Conservation (phyloP, 1,140 invertebrate genomes). For the Sipha flava region DNA sequence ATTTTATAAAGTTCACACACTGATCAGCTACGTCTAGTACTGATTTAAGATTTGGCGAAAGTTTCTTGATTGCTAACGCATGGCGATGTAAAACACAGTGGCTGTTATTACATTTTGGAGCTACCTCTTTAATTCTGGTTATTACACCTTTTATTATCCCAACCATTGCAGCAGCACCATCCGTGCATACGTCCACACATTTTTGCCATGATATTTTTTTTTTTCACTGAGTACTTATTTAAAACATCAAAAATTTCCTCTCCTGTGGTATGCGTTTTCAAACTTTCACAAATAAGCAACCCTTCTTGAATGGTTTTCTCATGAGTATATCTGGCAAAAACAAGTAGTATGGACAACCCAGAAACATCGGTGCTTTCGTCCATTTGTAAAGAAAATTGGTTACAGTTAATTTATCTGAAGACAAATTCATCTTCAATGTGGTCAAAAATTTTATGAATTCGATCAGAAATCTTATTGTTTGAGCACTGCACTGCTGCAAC, state of each 20-base stretch:
- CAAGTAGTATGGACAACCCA: not conserved
- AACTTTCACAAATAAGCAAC: not conserved
- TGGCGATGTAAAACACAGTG: constrained; percentile 17
- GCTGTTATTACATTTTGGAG: not conserved
- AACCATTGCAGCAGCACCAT: constrained; percentile 22
- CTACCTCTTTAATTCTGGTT: not conserved
- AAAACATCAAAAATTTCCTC: not conserved
- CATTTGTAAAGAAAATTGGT: not conserved
- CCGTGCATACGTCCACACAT: constrained; percentile 5
- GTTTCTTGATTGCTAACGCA: constrained; percentile 11
- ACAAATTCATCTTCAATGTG: not conserved
- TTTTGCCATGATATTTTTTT: constrained; percentile 4
- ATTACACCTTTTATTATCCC: not conserved
- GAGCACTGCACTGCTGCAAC: not conserved
- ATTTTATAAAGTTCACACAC: constrained; percentile 11
- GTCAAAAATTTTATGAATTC: not conserved
- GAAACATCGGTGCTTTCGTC: not conserved
- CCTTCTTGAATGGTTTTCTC: constrained; percentile 17
- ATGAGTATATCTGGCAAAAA: not conserved
- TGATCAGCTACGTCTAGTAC: not conserved
- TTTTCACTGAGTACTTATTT: not conserved
- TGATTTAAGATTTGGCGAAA: not conserved
- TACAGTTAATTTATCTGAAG: not conserved
- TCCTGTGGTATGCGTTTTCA: constrained; percentile 13
- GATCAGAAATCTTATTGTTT: not conserved